Base-by-base conservation (phyloP, 2,113 vertebrate genomes). In the Rostratula benghalensis region DNA sequence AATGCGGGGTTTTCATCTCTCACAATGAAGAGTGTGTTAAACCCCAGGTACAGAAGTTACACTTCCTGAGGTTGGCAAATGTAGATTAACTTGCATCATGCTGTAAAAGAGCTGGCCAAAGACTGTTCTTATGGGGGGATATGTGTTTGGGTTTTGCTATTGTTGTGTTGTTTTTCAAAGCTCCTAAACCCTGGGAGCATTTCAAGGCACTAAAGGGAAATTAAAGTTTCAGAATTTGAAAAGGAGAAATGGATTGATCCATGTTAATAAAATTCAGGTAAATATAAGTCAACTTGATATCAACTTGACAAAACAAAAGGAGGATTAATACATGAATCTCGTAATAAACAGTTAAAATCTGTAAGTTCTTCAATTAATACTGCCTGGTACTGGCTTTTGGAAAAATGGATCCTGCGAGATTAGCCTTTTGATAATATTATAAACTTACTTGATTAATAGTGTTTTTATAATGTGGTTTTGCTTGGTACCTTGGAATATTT, bases 121-220 rank as follows among this genome's bases (percentile, higher is more conserved):
- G 10, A 56, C 53, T 59, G 27, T 30, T 9, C 2, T n/a, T 68
- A 24, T 3, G 2, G 24, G 1, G 3, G 1, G 50, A n/a, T n/a
- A n/a, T 16, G 16, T 67, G 39, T 7, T 31, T 65, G 41, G 27
- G 27, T 4, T 17, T 43, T 56, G 15, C 27, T 30, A 13, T 51
- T 6, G 14, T 11, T 41, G 7, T 50, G 93, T 63, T 39, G 33
- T 60, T 90, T 88, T 80, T 25, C 51, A 60, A n/a, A 81, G 45
- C 28, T 74, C 10, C 18, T 54, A n/a, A 75, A 89, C 30, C 18
- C 33, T 70, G n/a, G 3, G 51, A 56, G 21, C 10, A 27, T 64
- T 82, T 90, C 39, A 76, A 59, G 43, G 28, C 9, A 21, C 43
- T 75, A 20, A 71, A 60, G 7, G 7, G 33, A 73, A 80, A 23